These are phyloP conservation scores for Stratiolaelaps scimitus DNA, from an alignment of 1,140 invertebrate species.

Conservation along the genomic window DNA sequence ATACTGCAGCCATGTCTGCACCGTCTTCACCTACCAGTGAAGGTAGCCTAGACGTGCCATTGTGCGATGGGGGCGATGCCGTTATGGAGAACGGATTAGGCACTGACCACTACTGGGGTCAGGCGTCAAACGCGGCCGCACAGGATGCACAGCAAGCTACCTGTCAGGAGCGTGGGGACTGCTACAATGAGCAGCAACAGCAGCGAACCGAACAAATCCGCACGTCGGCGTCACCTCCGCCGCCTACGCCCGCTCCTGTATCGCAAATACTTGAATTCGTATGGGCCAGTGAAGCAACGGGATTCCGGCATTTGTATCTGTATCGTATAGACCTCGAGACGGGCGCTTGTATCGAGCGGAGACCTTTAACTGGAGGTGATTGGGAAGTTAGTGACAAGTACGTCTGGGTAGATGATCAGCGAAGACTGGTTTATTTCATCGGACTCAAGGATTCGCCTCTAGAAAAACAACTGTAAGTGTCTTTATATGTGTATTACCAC, in stretches of 20 bases:
- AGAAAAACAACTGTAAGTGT: slow-evolving; percentile 45
- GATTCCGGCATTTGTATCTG: slow-evolving; percentile 78
- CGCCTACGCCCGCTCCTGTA: too few relatives aligned
- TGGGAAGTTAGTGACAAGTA: slow-evolving; percentile 42
- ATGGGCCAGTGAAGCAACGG: slow-evolving; percentile 81
- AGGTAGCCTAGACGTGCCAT: too few relatives aligned
- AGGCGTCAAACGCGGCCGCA: too few relatives aligned
- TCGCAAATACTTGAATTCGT: slow-evolving; percentile 54
- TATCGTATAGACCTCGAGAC: slow-evolving; percentile 30
- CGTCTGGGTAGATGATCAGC: slow-evolving; percentile 43
- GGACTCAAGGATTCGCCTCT: slow-evolving; percentile 44
- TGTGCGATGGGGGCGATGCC: too few relatives aligned
- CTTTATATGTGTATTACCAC: neutral
- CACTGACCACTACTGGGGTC: too few relatives aligned
- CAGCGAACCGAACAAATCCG: too few relatives aligned
- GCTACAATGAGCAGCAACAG: too few relatives aligned
- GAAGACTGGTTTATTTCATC: slow-evolving; percentile 44
- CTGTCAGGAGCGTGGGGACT: too few relatives aligned
- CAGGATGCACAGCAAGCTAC: too few relatives aligned
- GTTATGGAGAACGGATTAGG: too few relatives aligned
- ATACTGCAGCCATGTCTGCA: slow-evolving; percentile 31
- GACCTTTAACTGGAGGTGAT: slow-evolving; percentile 41
- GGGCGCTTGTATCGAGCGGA: slow-evolving; percentile 34
- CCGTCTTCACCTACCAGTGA: too few relatives aligned
- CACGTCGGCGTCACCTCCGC: too few relatives aligned